Percentiles rank a stretch among this genome's conserved stretches.
These are phyloP conservation scores for Coleophora deauratella DNA, from an alignment of 2,888 invertebrate genomes.

Conservation along the genomic window DNA sequence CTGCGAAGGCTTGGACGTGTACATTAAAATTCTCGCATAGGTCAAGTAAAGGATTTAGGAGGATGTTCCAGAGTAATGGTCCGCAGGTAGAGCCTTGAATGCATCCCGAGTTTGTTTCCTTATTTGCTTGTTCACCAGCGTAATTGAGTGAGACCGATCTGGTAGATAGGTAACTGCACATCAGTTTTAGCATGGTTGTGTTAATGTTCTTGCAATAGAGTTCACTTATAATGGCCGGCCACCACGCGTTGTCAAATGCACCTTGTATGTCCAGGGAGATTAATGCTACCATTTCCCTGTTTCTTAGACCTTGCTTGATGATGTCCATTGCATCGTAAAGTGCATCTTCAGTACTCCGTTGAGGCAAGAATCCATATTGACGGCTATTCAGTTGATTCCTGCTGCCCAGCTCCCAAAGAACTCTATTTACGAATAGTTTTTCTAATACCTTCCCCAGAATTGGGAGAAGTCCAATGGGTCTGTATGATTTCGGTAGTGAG, in stretches of 20 bases:
- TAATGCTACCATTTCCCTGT: conserved; percentile 5
- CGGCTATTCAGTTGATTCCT: not conserved
- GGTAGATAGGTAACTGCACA: conserved; percentile 9
- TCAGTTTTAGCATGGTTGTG: not conserved
- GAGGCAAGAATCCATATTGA: conserved; percentile 16
- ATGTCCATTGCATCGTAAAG: conserved; percentile 6
- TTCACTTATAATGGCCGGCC: conserved; percentile 9
- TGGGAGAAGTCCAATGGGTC: conserved; percentile 12
- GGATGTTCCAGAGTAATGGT: conserved; percentile 15
- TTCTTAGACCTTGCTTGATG: not conserved
- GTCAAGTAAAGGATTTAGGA: conserved; percentile 11
- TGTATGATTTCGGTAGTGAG: conserved; percentile 7
- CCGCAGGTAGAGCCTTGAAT: conserved; percentile 15
- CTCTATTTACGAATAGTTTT: conserved; percentile 8
- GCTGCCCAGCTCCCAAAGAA: conserved; percentile 5
- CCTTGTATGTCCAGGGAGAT: conserved; percentile 16
- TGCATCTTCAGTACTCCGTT: conserved; percentile 12
- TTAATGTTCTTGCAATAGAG: not conserved
- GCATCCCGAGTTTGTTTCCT: conserved; percentile 6
- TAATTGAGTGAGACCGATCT: too few relatives aligned
- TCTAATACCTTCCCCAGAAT: conserved; percentile 13
- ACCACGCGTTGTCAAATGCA: conserved; percentile 17
- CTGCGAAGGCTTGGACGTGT: conserved; percentile 17
- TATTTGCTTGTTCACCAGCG: conserved; percentile 9
- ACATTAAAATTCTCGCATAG: not conserved